Evolutionary conservation across 2,113 vertebrate genomes (phyloP), one percentile per base, ranked within the genome.

Genomic region (Brachionichthys hirsutus): DNA sequence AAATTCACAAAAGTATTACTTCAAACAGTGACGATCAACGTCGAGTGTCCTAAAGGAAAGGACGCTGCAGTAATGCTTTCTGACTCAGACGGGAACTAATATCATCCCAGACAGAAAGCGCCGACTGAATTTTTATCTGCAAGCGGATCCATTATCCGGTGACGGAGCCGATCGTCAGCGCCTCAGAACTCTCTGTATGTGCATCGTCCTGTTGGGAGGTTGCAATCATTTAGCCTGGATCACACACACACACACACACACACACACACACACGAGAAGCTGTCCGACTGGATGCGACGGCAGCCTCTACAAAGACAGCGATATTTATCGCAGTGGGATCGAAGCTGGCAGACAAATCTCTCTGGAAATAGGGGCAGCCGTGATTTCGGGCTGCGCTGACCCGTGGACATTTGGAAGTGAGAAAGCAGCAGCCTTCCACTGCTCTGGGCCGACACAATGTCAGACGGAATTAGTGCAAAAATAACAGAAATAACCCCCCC

Each of bases 401-500:
- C 76, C 58, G 64, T 43, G 55, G 50, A 81, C 61, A 80, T 74
- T 78, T 54, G 68, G 56, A 71, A 77, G 67, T 55, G 66, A 67
- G 64, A 59, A 61, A 70, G 59, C 71, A 80, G 73, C 70, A 70
- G 68, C 79, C 69, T 89, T 90, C 89, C 89, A 89, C 82, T 75
- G 67, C 78, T 79, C 60, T 75, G 78, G 83, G 79, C 79, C 75
- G 79, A 90, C 89, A 88, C 85, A 90, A 89, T 89, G 88, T 90
- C 80, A 78, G 86, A 86, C 85, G 85, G 81, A 90, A 90, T 92
- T 90, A 90, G 87, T n/a, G 85, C 85, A 92, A 90, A 87, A 80
- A 87, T 84, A 91, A 90, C 91, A 90, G 89, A 92, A 90, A 92
- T 89, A 92, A 89, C 85, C 79, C 85, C 79, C 78, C 82, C 77